Evolutionary conservation across 2,888 invertebrate species (phyloP).

Genomic region (Gonocerus acuteangulatus): DNA sequence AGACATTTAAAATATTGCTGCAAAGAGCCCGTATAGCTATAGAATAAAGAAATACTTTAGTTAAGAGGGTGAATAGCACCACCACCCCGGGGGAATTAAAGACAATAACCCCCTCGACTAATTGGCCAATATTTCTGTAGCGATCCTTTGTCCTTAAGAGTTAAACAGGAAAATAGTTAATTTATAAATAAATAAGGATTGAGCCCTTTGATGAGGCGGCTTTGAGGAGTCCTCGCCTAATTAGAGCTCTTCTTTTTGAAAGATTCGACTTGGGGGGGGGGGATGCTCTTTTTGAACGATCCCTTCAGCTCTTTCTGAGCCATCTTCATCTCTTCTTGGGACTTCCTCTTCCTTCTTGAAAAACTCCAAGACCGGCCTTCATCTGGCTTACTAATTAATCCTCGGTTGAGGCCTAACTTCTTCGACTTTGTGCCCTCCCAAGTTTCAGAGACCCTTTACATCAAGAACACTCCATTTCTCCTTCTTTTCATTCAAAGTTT

Average conservation of each 20-base stretch:
- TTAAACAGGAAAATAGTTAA: constrained; percentile 17
- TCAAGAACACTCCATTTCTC: too few species aligned
- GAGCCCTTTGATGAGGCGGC: constrained; percentile 5
- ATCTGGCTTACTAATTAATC: constrained; percentile 19
- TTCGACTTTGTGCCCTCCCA: constrained; percentile 1
- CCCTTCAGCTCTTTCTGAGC: background rate
- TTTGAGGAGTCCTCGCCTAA: background rate
- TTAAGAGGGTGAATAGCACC: too few species aligned
- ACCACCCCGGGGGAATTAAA: too few species aligned
- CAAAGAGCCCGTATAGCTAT: too few species aligned
- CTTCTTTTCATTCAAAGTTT: too few species aligned
- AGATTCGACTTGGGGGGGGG: too few species aligned
- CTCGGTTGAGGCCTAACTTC: constrained; percentile 4
- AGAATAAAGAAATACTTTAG: too few species aligned
- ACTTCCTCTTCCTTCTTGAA: constrained; percentile 7
- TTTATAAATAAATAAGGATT: constrained; percentile 21
- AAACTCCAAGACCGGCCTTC: constrained; percentile 7
- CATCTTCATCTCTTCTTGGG: background rate
- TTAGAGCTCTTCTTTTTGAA: background rate
- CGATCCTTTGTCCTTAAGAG: background rate
- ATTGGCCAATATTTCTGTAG: constrained; percentile 6
- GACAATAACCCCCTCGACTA: constrained; percentile 9
- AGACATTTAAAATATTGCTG: too few species aligned
- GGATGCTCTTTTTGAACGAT: too few species aligned
- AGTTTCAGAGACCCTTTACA: too few species aligned